Conservation (phyloP, 2,113 vertebrate species). For the Xiphorhynchus elegans region DNA sequence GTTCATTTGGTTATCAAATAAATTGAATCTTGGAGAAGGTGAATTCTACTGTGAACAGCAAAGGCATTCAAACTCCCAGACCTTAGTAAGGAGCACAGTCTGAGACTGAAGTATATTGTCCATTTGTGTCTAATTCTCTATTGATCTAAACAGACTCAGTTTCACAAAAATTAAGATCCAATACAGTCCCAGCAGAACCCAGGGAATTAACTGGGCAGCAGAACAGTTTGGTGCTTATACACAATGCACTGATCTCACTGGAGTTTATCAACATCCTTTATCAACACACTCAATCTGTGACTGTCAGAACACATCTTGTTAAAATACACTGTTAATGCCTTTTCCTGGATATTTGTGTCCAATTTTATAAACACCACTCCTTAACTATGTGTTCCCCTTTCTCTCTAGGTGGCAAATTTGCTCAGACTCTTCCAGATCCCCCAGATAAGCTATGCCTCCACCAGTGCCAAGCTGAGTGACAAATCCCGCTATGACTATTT, state of each 20-base stretch:
- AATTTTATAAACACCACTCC: neutral
- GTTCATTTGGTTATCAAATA: neutral
- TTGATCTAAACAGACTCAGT: neutral
- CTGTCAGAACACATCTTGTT: neutral
- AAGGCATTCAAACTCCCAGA: neutral
- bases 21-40: neutral
- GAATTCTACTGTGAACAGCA: neutral
- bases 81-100: neutral
- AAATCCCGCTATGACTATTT: conserved; percentile 97
- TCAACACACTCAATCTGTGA: neutral
- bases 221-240: neutral
- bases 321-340: neutral
- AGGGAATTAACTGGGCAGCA: neutral
- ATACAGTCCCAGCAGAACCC: neutral
- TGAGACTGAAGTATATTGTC: neutral
- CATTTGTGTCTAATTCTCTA: neutral
- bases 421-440: conserved; percentile 98
- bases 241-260: neutral
- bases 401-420: conserved; percentile 91
- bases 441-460: conserved; percentile 98
- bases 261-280: neutral
- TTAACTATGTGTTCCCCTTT: neutral
- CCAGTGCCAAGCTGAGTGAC: conserved; percentile 97
- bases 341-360: neutral
- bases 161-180: neutral